Conservation (phyloP, 2,113 vertebrate genomes). For the Nicator chloris region DNA sequence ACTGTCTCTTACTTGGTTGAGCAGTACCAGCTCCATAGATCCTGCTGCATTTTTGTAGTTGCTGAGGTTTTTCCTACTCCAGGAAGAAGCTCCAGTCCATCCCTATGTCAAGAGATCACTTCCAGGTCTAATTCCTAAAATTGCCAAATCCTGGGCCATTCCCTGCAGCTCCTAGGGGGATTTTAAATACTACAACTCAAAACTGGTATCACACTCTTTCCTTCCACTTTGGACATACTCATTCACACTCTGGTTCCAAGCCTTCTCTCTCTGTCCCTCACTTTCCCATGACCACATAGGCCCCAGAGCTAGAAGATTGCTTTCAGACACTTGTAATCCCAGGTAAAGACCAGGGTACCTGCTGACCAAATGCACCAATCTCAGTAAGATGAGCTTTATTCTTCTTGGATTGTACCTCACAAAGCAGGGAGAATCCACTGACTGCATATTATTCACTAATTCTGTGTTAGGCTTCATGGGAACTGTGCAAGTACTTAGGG, state of each 20-base stretch:
- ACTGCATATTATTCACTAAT: not conserved
- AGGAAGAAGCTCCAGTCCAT: not conserved
- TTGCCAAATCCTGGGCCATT: not conserved
- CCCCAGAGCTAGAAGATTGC: not conserved
- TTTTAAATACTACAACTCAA: not conserved
- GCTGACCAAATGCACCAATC: not conserved
- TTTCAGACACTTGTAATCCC: not conserved
- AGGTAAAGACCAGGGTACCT: not conserved
- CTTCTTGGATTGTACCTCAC: not conserved
- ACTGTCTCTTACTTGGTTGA: not conserved
- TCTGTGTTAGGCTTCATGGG: not conserved
- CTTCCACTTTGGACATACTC: accelerated
- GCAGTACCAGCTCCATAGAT: not conserved
- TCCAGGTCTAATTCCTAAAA: not conserved
- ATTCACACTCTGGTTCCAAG: not conserved
- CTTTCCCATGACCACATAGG: not conserved
- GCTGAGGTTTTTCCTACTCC: not conserved
- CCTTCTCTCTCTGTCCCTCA: not conserved
- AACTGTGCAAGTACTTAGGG: not conserved
- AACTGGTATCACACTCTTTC: not conserved
- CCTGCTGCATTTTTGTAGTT: not conserved
- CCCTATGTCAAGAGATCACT: not conserved
- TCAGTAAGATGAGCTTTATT: not conserved
- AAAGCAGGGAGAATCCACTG: not conserved
- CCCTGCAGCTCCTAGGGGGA: not conserved